phyloP scores from a whole-genome alignment of 2,113 vertebrate genomes.

The pig (Sus scrofa) region DNA sequence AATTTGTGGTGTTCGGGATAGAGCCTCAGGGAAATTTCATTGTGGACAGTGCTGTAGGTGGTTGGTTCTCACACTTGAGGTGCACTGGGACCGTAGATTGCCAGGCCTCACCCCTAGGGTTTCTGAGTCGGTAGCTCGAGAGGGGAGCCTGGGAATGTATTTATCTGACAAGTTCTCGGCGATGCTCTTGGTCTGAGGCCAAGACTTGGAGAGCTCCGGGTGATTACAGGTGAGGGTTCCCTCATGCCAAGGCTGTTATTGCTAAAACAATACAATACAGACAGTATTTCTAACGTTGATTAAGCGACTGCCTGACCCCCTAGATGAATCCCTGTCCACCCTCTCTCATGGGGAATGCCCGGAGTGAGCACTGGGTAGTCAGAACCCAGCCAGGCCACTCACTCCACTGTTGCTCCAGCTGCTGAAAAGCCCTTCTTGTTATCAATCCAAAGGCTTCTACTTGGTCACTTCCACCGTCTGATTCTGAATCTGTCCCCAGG shows the following conservation, averaged over 20 bases:
- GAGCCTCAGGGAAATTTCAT: neutral
- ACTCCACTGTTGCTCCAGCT: neutral
- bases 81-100: neutral
- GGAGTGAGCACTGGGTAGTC: neutral
- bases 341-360: neutral
- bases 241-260: neutral
- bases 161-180: neutral
- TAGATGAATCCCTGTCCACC: neutral
- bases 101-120: neutral
- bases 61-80: neutral
- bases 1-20: neutral
- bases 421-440: neutral
- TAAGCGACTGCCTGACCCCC: too few relatives aligned
- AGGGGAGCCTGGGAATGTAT: neutral
- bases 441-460: neutral
- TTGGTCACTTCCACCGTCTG: neutral
- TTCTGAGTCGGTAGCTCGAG: neutral
- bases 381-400: neutral
- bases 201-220: neutral
- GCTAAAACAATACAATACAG: neutral
- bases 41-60: neutral
- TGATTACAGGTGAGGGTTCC: neutral
- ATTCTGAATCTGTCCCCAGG: neutral
- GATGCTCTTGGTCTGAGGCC: neutral
- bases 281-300: too few relatives aligned